Evolutionary conservation across 1,140 invertebrate genomes (phyloP).

Genomic region (Aphelenchoides fujianensis): DNA sequence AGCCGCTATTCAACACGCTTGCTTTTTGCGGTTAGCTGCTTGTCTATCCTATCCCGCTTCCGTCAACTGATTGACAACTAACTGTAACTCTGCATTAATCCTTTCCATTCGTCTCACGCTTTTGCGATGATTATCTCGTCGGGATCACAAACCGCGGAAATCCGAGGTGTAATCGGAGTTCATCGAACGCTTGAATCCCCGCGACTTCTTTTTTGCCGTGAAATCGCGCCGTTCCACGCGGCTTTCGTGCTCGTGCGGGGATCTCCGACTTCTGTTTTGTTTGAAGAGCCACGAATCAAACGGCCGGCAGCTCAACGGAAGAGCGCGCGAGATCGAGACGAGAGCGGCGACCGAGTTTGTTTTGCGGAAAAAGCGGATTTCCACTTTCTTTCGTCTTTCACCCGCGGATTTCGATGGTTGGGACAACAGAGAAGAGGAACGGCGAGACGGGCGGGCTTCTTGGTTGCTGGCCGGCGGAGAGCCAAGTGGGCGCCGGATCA

Average conservation of each 20-base stretch:
- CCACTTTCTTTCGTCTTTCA: too few species aligned
- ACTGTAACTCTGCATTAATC: too few species aligned
- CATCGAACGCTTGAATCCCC: too few species aligned
- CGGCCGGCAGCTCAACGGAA: neutral
- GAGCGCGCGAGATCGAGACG: neutral
- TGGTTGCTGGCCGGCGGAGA: neutral
- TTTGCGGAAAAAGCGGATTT: neutral
- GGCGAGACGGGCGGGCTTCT: neutral
- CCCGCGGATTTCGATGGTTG: neutral
- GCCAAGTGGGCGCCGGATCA: neutral
- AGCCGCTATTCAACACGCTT: too few species aligned
- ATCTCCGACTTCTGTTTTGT: neutral
- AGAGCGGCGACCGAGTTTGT: neutral
- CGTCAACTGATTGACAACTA: too few species aligned
- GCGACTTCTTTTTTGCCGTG: conserved; percentile 5
- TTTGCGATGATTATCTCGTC: too few species aligned
- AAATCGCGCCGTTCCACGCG: neutral
- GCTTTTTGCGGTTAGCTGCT: too few species aligned
- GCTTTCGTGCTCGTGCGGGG: neutral
- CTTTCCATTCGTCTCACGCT: too few species aligned
- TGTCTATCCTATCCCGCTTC: too few species aligned
- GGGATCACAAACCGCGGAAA: too few species aligned
- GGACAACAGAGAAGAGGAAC: neutral
- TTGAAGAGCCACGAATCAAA: too few species aligned
- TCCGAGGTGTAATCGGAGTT: too few species aligned